phyloP scores from a whole-genome alignment of 2,888 invertebrate genomes.

The Rhagonycha lutea region DNA sequence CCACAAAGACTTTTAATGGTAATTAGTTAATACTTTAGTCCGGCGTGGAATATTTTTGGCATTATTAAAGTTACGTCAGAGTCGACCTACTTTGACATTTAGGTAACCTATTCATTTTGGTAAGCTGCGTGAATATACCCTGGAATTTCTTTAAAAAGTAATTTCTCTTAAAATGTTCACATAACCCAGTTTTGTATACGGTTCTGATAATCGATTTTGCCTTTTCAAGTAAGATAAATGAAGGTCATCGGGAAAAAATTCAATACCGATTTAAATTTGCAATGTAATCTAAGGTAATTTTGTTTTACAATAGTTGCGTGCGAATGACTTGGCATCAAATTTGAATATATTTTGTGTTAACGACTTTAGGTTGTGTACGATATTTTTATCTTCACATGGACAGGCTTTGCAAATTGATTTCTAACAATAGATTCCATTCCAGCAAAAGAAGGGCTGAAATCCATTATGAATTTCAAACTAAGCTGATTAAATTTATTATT shows the following conservation, averaged over 20 bases:
- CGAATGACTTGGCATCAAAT: neutral
- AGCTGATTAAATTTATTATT: neutral
- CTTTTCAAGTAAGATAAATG: neutral
- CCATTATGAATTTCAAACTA: neutral
- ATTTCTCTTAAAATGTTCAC: neutral
- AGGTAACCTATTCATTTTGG: neutral
- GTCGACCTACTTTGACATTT: neutral
- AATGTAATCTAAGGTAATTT: neutral
- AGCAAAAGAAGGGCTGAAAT: neutral
- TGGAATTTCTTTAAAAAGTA: neutral
- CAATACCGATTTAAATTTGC: neutral
- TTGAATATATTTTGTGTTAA: neutral
- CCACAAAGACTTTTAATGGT: neutral
- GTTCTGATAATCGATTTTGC: neutral
- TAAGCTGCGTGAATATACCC: neutral
- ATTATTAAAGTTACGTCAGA: neutral
- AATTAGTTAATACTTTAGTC: neutral
- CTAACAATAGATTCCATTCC: neutral
- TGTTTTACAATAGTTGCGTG: neutral
- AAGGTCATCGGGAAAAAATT: neutral
- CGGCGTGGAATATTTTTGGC: neutral
- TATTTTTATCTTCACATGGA: neutral
- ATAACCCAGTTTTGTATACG: neutral
- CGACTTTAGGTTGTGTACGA: neutral
- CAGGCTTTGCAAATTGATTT: neutral